phyloP scores from a whole-genome alignment of 2,113 vertebrate genomes.

The Aptenodytes patagonicus region DNA sequence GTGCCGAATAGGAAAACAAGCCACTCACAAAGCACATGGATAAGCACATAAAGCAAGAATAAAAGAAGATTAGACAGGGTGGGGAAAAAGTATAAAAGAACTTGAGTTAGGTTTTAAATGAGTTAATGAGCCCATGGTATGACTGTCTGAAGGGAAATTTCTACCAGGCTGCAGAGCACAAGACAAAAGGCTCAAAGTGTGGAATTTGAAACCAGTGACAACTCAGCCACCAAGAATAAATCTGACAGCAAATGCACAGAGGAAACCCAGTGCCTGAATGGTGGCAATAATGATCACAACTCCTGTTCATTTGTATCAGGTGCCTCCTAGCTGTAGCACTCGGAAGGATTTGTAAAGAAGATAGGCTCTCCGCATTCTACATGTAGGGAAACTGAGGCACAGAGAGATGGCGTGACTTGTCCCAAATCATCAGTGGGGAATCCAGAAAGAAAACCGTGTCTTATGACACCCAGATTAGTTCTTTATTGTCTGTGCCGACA shows the following conservation, averaged over 20 bases:
- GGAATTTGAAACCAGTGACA: neutral
- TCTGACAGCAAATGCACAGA: neutral
- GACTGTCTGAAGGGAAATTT: neutral
- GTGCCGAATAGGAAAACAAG: neutral
- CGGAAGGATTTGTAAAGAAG: neutral
- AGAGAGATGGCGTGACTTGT: neutral
- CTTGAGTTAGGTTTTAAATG: neutral
- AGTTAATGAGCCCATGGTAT: neutral
- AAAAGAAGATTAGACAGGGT: conserved; percentile 8
- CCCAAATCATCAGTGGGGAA: neutral
- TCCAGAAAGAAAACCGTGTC: neutral
- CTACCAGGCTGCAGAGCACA: neutral
- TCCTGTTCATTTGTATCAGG: rapidly evolving
- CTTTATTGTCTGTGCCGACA: neutral
- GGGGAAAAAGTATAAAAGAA: neutral
- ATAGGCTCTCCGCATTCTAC: neutral
- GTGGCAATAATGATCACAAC: neutral
- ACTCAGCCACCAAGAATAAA: neutral
- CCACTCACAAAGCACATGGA: neutral
- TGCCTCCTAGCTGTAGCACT: neutral
- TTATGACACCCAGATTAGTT: neutral
- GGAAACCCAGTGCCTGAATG: neutral
- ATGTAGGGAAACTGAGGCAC: neutral
- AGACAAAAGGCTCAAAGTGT: neutral
- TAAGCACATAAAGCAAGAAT: conserved; percentile 4